These are phyloP conservation scores for Lordiphosa andalusiaca DNA, from an alignment of 2,888 invertebrate genomes.

Conservation along the genomic window DNA sequence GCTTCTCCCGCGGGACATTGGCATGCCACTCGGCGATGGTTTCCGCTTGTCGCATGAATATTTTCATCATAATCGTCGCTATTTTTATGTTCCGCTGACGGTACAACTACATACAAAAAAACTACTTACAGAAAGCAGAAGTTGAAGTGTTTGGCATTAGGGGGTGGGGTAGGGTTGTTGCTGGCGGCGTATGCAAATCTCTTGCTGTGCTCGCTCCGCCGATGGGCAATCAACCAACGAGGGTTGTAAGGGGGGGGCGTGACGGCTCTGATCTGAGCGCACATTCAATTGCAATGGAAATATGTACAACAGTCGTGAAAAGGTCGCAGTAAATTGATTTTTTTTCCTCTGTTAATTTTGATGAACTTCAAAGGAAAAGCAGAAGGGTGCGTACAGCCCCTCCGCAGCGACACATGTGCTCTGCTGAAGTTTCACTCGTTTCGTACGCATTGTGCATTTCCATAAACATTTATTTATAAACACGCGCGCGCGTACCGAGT, in stretches of 20 bases:
- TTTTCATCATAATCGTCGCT: constrained; percentile 72
- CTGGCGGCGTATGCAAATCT: constrained; percentile 53
- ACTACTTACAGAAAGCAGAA: constrained; percentile 11
- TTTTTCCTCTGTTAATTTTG: constrained; percentile 62
- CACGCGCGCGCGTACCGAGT: constrained; percentile 69
- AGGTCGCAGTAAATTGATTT: constrained; percentile 63
- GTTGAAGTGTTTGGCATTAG: constrained; percentile 36
- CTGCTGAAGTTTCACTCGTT: constrained; percentile 50
- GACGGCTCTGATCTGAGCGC: constrained; percentile 49
- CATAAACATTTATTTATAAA: constrained; percentile 67
- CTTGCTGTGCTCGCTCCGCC: constrained; percentile 58
- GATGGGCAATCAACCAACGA: constrained; percentile 63
- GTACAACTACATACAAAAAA: constrained; percentile 14
- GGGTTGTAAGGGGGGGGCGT: constrained; percentile 47
- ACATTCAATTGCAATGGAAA: constrained; percentile 61
- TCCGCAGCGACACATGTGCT: constrained; percentile 51
- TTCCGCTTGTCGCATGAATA: constrained; percentile 70
- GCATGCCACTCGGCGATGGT: constrained; percentile 39
- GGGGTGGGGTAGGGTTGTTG: constrained; percentile 1
- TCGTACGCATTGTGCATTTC: constrained; percentile 15
- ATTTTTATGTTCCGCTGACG: constrained; percentile 59
- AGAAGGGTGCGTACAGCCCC: constrained; percentile 45
- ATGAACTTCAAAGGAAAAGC: constrained; percentile 70
- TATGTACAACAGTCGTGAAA: constrained; percentile 33
- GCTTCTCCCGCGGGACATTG: constrained; percentile 26